Evolutionary conservation across 2,113 vertebrate genomes (phyloP).

Genomic region (Atrichornis clamosus): DNA sequence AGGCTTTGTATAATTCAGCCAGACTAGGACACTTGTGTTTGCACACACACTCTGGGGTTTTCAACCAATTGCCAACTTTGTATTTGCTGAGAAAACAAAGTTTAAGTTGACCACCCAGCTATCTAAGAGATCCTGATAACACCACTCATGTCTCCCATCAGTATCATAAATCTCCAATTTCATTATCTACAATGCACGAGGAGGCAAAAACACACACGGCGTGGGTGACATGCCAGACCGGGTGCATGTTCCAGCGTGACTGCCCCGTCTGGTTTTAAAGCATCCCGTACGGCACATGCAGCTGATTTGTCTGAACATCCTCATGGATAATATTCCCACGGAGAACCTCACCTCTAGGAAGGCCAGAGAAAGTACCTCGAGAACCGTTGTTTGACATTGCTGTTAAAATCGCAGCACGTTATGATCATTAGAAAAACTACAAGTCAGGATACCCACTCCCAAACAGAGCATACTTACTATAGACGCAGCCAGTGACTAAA

Average conservation of each 20-base stretch:
- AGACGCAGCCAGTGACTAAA: conserved; percentile 7
- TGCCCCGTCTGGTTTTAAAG: neutral
- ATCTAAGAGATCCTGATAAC: conserved; percentile 62
- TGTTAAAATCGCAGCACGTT: neutral
- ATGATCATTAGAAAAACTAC: neutral
- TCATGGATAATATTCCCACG: neutral
- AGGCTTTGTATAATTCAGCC: conserved; percentile 47
- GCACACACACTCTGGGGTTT: conserved; percentile 28
- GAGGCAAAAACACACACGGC: conserved; percentile 21
- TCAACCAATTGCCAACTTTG: conserved; percentile 60
- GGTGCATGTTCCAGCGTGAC: neutral
- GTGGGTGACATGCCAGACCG: neutral
- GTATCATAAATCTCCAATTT: conserved; percentile 36
- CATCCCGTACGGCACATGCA: neutral
- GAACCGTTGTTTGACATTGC: neutral
- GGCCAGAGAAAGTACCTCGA: neutral
- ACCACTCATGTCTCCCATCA: conserved; percentile 40
- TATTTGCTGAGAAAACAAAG: conserved; percentile 71
- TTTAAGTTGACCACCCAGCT: conserved; percentile 70
- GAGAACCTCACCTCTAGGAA: neutral
- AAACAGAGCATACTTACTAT: neutral
- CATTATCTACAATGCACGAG: neutral
- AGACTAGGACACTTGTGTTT: conserved; percentile 43
- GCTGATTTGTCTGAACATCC: neutral
- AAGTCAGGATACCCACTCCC: neutral